Conservation (phyloP, 2,888 invertebrate genomes). For the Branchellion lobata region DNA sequence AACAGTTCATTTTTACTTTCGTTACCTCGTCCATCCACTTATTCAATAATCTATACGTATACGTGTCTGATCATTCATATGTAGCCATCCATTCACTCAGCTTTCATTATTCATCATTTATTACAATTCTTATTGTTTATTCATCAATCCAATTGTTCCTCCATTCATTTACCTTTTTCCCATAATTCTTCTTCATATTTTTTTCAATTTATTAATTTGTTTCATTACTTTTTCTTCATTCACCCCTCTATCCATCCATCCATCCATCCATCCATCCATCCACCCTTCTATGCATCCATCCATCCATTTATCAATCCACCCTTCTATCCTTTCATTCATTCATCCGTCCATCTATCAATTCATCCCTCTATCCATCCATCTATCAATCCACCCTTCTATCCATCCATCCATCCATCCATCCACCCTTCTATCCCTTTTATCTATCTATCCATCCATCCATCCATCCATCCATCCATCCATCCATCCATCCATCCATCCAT, state of each 20-base stretch:
- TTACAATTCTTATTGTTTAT: too few relatives aligned
- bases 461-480: too few relatives aligned
- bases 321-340: not conserved
- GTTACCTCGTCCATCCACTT: too few relatives aligned
- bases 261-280: conserved; percentile 4
- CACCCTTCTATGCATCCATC: not conserved
- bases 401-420: not conserved
- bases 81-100: not conserved
- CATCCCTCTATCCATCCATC: not conserved
- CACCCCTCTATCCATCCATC: not conserved
- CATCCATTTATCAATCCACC: not conserved
- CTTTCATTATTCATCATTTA: not conserved
- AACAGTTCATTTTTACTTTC: too few relatives aligned
- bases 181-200: not conserved
- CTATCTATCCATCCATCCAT: not conserved
- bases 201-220: not conserved
- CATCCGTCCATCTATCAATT: not conserved
- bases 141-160: not conserved
- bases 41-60: too few relatives aligned
- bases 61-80: not conserved
- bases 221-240: not conserved
- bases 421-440: not conserved
- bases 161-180: not conserved
- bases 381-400: not conserved
- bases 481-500: too few relatives aligned